Evolutionary conservation across 2,888 invertebrate genomes (phyloP).

Genomic region (Campopleginae sp.): DNA sequence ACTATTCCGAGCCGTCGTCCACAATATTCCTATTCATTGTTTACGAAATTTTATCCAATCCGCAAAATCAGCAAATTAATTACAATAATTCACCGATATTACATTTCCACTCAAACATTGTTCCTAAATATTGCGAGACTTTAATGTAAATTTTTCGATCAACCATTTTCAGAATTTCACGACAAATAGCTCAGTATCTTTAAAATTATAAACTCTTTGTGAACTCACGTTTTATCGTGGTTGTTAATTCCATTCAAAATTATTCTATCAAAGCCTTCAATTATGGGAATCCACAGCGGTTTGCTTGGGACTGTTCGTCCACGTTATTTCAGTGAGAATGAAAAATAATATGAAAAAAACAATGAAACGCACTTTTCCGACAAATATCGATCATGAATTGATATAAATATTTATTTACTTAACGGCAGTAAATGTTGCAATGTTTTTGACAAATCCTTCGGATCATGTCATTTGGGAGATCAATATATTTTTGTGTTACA

Average conservation of each 20-base stretch:
- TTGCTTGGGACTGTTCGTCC: neutral
- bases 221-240: neutral
- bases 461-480: slow-evolving; percentile 45
- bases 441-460: slow-evolving; percentile 5
- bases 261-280: neutral
- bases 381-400: neutral
- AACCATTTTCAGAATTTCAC: neutral
- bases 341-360: neutral
- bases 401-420: neutral
- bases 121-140: neutral
- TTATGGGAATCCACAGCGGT: neutral
- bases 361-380: neutral
- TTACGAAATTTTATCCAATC: neutral
- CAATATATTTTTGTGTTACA: slow-evolving; percentile 73
- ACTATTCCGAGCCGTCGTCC: neutral
- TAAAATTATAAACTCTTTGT: neutral
- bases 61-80: too few relatives aligned
- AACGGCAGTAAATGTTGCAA: neutral
- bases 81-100: too few relatives aligned
- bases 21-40: neutral
- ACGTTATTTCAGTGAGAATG: neutral
- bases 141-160: neutral
- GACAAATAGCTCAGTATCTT: neutral
- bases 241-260: neutral
- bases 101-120: neutral